Percentiles rank a stretch among this genome's conserved stretches.
phyloP scores from a whole-genome alignment of 2,113 vertebrate genomes.

The Vidua chalybeata region DNA sequence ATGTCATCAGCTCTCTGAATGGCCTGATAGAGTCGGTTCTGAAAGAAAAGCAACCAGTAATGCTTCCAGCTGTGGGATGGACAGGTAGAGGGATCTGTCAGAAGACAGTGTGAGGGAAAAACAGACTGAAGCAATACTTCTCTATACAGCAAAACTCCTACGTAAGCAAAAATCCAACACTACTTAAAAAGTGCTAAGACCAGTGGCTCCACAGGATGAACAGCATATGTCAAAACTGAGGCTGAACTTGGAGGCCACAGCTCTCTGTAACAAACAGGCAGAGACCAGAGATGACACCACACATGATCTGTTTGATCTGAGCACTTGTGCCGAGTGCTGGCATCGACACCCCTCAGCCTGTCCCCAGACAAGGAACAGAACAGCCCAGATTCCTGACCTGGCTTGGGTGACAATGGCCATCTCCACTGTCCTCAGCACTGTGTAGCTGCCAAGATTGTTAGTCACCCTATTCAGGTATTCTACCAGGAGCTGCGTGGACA shows the following conservation, averaged over 20 bases:
- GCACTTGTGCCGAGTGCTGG: background rate
- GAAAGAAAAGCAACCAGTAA: conserved; percentile 38
- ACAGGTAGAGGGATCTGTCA: background rate
- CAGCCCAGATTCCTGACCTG: background rate
- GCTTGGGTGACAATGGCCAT: background rate
- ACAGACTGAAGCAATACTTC: background rate
- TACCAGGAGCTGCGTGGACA: background rate
- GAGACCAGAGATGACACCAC: background rate
- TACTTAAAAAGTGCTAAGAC: background rate
- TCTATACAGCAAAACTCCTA: background rate
- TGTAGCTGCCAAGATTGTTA: background rate
- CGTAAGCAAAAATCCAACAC: background rate
- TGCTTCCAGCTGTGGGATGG: background rate
- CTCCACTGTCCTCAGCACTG: background rate
- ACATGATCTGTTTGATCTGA: background rate
- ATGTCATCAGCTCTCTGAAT: conserved; percentile 98
- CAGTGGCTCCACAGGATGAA: background rate
- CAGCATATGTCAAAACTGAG: background rate
- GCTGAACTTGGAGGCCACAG: background rate
- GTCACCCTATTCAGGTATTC: background rate
- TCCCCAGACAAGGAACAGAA: background rate
- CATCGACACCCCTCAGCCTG: background rate
- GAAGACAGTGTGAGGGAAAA: fast-evolving
- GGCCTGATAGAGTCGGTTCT: conserved; percentile 97
- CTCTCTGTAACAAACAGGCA: background rate